phyloP scores from a whole-genome alignment of 2,888 invertebrate species.

The Sinodicranocentrus sp. region DNA sequence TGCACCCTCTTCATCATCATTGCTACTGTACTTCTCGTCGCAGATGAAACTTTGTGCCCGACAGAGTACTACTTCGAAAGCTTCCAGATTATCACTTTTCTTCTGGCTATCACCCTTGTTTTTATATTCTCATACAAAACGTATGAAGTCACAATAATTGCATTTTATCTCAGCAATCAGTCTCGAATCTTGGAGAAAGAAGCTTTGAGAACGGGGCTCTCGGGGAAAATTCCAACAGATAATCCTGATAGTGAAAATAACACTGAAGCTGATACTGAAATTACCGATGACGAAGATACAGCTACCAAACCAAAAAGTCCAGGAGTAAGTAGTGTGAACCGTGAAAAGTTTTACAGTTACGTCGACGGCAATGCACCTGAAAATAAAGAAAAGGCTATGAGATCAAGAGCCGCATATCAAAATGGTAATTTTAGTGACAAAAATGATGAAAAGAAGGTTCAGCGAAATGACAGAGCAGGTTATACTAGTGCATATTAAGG shows the following conservation, averaged over 20 bases:
- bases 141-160: constrained; percentile 37
- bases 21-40: neutral
- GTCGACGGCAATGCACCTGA: neutral
- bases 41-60: constrained; percentile 22
- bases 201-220: too few species aligned
- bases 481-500: too few species aligned
- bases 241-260: too few species aligned
- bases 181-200: neutral
- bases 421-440: too few species aligned
- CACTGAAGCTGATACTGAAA: too few species aligned
- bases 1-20: constrained; percentile 23
- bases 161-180: constrained; percentile 28
- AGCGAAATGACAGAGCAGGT: too few species aligned
- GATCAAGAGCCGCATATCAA: too few species aligned
- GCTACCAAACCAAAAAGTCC: neutral
- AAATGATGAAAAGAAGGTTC: too few species aligned
- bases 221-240: too few species aligned
- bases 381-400: too few species aligned
- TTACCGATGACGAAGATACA: neutral
- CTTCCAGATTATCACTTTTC: constrained; percentile 19
- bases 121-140: constrained; percentile 31
- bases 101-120: constrained; percentile 7
- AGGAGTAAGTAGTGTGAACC: neutral
- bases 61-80: constrained; percentile 44
- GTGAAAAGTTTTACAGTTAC: neutral